Evolutionary conservation across 2,797 vertebrate species (phyloP).

Genomic region (Euphonia xanthogaster): DNA sequence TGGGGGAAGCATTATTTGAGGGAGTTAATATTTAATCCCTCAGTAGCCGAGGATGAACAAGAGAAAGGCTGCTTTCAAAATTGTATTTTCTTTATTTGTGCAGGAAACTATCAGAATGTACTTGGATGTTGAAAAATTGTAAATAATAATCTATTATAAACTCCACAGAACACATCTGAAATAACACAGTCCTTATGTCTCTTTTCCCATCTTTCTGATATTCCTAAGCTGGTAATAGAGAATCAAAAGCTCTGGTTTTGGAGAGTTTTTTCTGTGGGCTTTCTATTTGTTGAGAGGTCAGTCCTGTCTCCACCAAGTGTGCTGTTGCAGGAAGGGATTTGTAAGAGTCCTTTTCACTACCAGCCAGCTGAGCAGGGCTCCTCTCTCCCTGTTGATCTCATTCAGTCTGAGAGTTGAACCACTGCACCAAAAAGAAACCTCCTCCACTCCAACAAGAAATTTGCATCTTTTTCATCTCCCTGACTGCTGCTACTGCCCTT

Average conservation of each 20-base stretch:
- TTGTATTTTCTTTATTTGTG: neutral
- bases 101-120: neutral
- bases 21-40: conserved; percentile 6
- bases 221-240: neutral
- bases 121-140: neutral
- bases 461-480: neutral
- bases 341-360: neutral
- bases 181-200: neutral
- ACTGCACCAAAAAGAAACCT: neutral
- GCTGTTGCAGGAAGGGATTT: neutral
- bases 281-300: neutral
- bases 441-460: neutral
- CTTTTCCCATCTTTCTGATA: neutral
- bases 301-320: neutral
- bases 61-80: neutral
- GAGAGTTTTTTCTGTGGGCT: neutral
- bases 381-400: neutral
- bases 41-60: neutral
- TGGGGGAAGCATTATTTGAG: neutral
- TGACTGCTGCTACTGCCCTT: neutral
- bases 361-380: neutral
- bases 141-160: neutral
- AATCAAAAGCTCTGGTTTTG: neutral
- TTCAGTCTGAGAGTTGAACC: neutral
- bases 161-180: neutral